These are phyloP conservation scores for Telenomus remus DNA, from an alignment of 1,140 invertebrate species.

Conservation along the genomic window DNA sequence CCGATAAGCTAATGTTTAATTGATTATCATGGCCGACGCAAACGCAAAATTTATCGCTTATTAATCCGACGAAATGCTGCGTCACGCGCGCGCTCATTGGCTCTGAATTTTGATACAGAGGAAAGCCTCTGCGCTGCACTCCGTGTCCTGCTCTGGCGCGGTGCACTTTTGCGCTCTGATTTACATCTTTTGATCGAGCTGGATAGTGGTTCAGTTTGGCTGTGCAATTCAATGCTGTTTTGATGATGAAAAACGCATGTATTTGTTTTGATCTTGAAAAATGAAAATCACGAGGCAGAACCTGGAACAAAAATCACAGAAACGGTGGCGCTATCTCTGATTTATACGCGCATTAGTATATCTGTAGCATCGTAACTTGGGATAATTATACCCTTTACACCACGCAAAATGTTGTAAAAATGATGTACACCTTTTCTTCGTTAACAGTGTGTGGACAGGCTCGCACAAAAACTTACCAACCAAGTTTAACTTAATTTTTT, in stretches of 20 bases:
- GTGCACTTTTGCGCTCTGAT: too few relatives aligned
- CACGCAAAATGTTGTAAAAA: conserved; percentile 22
- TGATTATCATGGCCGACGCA: conserved; percentile 26
- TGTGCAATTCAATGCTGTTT: too few relatives aligned
- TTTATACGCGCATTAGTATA: conserved; percentile 37
- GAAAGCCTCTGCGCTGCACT: neutral
- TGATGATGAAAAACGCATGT: too few relatives aligned
- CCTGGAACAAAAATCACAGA: conserved; percentile 20
- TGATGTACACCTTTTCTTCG: conserved; percentile 11
- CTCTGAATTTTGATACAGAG: conserved; percentile 1
- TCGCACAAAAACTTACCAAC: too few relatives aligned
- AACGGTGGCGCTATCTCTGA: conserved; percentile 24
- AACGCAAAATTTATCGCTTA: conserved; percentile 32
- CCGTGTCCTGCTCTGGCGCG: too few relatives aligned
- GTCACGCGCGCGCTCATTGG: conserved; percentile 12
- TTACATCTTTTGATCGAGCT: too few relatives aligned
- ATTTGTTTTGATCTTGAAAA: too few relatives aligned
- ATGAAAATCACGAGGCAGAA: neutral
- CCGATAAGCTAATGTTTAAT: conserved; percentile 45
- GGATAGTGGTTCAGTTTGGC: too few relatives aligned
- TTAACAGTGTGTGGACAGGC: too few relatives aligned
- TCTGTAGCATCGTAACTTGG: conserved; percentile 28
- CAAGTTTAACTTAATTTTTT: too few relatives aligned
- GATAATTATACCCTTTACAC: conserved; percentile 42
- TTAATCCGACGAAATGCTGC: conserved; percentile 34